Percentiles rank a stretch among this genome's conserved stretches.
phyloP scores from a whole-genome alignment of 2,113 vertebrate genomes.

The Platichthys stellatus region DNA sequence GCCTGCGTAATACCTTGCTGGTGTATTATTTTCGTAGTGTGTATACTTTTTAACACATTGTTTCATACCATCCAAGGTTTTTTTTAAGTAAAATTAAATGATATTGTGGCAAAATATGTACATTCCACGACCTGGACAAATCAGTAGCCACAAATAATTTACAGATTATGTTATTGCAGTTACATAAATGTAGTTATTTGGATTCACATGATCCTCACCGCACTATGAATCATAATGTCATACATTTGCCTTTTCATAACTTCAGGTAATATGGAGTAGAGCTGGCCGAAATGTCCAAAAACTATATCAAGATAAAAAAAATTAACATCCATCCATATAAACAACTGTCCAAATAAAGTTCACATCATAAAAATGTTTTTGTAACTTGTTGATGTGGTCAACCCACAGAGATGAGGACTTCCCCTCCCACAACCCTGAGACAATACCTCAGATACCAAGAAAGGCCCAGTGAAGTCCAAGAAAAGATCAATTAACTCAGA shows the following conservation, averaged over 20 bases:
- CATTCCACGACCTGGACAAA: neutral
- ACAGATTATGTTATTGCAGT: neutral
- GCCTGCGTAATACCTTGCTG: too few relatives aligned
- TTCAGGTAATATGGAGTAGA: too few relatives aligned
- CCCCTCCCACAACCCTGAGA: slow-evolving; percentile 82
- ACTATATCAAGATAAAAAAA: too few relatives aligned
- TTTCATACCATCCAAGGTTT: too few relatives aligned
- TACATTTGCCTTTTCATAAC: too few relatives aligned
- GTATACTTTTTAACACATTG: too few relatives aligned
- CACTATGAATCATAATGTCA: neutral
- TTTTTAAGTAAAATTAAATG: too few relatives aligned
- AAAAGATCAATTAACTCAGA: slow-evolving; percentile 89
- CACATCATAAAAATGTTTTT: slow-evolving; percentile 82
- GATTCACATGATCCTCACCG: neutral
- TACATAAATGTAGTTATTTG: neutral
- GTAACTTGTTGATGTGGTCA: slow-evolving; percentile 59
- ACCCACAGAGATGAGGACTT: slow-evolving; percentile 76
- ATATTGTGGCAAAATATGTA: neutral
- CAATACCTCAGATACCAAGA: slow-evolving; percentile 87
- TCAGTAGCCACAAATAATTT: neutral
- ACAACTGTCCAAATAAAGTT: too few relatives aligned
- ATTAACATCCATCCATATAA: too few relatives aligned
- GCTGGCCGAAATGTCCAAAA: too few relatives aligned
- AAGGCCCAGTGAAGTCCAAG: slow-evolving; percentile 91
- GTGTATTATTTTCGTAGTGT: too few relatives aligned